Evolutionary conservation across 2,113 vertebrate species (phyloP).

Genomic region (Lepisosteus oculatus): DNA sequence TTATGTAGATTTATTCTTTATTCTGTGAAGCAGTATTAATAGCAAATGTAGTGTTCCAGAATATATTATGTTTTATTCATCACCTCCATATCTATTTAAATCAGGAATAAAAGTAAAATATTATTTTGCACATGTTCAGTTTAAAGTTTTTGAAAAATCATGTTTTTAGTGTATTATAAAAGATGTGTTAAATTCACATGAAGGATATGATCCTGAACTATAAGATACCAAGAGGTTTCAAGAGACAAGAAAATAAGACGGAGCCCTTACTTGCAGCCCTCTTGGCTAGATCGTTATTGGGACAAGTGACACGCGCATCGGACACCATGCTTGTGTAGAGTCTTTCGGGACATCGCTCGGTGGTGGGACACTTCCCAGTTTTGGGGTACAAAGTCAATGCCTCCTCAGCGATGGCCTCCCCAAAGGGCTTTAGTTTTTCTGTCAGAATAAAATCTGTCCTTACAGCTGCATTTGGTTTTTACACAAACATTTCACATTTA

Average conservation of each 20-base stretch:
- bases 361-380: constrained; percentile 48
- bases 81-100: too few relatives aligned
- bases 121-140: too few relatives aligned
- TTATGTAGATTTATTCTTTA: too few relatives aligned
- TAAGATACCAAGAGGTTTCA: background rate
- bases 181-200: too few relatives aligned
- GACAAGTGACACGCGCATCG: constrained; percentile 65
- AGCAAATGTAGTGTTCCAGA: too few relatives aligned
- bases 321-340: constrained; percentile 69
- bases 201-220: too few relatives aligned
- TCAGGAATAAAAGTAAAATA: too few relatives aligned
- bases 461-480: background rate
- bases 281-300: constrained; percentile 55
- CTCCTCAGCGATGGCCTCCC: constrained; percentile 32
- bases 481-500: background rate
- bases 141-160: too few relatives aligned
- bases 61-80: too few relatives aligned
- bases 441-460: background rate
- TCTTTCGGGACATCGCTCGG: constrained; percentile 60
- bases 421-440: constrained; percentile 61
- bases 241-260: background rate
- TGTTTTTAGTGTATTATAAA: too few relatives aligned
- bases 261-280: constrained; percentile 59
- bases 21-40: too few relatives aligned
- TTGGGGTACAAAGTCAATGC: constrained; percentile 50